Base-by-base conservation (phyloP, 1,140 invertebrate species). In the Lamellibrachia luymesi region DNA sequence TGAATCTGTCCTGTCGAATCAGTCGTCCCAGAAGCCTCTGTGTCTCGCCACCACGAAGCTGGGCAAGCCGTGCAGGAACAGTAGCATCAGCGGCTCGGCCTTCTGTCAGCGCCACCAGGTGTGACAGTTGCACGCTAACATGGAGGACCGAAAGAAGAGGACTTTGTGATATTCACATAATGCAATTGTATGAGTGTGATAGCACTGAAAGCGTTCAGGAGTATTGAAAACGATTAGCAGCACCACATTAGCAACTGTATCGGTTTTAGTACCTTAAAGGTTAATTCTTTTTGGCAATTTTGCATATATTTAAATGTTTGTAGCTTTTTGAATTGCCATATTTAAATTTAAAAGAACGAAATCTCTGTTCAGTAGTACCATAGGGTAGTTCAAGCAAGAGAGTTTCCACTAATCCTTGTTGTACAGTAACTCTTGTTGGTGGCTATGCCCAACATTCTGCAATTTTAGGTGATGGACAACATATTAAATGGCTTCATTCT, bases 81-180 rank as follows among this genome's bases (percentile, higher is more conserved):
- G 64, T 22, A 80, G 64, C 64, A 80, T 80, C 17, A 80, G 13
- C 17, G 64, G 13, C 64, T 80, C 64, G 64, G 64, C 64, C 17
- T 80, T 80, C 64, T 80, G 64, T 80, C 64, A 80, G 64, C 64
- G 64, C 64, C 64, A 80, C 64, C 64, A 80, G 64, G 64, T 80
- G 64, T 80, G 64, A 80, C 2, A 22, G 64, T 80, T 80, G 64
- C 64, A 80, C 64, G 25, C 64, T 80, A 80, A 10, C 64, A 80
- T 22, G 64, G 17, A 10, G 64, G 13, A 80, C 17, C 64, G 0
- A 80, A 80, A 80, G 2, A 80, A 4, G 13, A 80, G 64, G 25
- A 22, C 4, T 80, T 22, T 80, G 64, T 17, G 64, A 80, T 80
- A 80, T 80, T 56, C 52, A 56, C 52, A 22, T 80, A 8, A 80